Percentiles rank a stretch among this genome's conserved stretches.
Evolutionary conservation across 2,797 vertebrate species (phyloP).

Genomic region (Hoplostethus mediterraneus): DNA sequence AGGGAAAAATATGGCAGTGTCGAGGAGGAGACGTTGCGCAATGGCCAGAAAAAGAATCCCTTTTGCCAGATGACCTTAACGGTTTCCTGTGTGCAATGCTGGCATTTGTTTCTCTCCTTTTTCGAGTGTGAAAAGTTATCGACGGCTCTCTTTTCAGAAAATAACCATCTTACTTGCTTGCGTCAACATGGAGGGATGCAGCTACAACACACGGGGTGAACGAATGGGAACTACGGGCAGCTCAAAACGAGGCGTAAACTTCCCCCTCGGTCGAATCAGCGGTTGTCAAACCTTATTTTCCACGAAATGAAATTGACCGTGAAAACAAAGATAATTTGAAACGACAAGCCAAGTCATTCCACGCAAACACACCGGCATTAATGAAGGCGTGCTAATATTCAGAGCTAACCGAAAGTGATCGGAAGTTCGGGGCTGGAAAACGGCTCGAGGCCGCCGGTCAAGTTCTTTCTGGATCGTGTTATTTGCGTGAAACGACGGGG

Average conservation of each 20-base stretch:
- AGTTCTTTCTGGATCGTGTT: constrained; percentile 1
- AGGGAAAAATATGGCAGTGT: constrained; percentile 39
- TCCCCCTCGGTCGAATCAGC: constrained; percentile 17
- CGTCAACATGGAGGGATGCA: constrained; percentile 38
- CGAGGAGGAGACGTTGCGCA: constrained; percentile 57
- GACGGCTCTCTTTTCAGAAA: constrained; percentile 36
- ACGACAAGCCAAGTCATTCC: constrained; percentile 60
- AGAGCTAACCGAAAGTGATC: constrained; percentile 45
- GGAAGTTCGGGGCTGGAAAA: constrained; percentile 27
- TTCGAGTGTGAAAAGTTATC: constrained; percentile 30
- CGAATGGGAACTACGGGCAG: constrained; percentile 35
- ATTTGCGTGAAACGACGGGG: not conserved
- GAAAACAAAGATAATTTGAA: constrained; percentile 53
- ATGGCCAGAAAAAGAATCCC: constrained; percentile 25
- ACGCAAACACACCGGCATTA: constrained; percentile 39
- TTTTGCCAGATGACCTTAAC: constrained; percentile 29
- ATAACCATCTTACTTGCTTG: constrained; percentile 36
- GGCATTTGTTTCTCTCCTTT: constrained; percentile 36
- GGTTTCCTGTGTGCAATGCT: constrained; percentile 41
- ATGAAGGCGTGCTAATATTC: constrained; percentile 51
- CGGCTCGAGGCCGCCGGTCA: constrained; percentile 4
- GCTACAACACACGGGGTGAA: not conserved
- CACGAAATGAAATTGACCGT: constrained; percentile 61
- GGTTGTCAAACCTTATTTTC: constrained; percentile 63
- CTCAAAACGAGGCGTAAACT: constrained; percentile 4